phyloP scores from a whole-genome alignment of 2,797 vertebrate species.

The Cynopterus sphinx region DNA sequence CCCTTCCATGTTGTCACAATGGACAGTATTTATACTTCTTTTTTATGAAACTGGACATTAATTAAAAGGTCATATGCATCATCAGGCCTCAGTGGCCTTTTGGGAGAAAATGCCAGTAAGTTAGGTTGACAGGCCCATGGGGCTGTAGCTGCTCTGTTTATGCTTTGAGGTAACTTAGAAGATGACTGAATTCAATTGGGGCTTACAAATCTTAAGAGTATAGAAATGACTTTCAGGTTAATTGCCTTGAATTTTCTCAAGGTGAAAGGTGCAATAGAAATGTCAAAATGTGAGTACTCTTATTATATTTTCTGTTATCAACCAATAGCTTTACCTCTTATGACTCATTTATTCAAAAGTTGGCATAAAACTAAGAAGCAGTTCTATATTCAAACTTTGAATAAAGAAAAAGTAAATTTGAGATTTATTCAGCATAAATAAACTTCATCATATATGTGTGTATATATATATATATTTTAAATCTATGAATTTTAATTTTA shows the following conservation, averaged over 20 bases:
- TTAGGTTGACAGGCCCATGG: neutral
- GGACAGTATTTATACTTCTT: neutral
- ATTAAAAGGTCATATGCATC: neutral
- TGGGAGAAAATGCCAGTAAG: neutral
- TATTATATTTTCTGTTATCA: conserved; percentile 68
- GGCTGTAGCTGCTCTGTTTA: neutral
- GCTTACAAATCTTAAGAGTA: conserved; percentile 6
- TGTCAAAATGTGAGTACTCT: conserved; percentile 57
- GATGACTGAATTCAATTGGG: neutral
- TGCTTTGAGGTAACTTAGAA: conserved; percentile 17
- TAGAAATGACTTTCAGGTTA: conserved; percentile 60
- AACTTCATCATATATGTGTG: conserved; percentile 32
- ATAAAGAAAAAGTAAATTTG: conserved; percentile 55
- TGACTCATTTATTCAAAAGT: conserved; percentile 59
- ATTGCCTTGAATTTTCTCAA: conserved; percentile 61
- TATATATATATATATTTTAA: conserved; percentile 14
- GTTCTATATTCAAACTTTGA: conserved; percentile 58
- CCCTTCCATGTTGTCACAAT: neutral
- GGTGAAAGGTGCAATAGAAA: conserved; percentile 61
- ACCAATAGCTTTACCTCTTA: conserved; percentile 45
- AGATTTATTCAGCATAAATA: conserved; percentile 67
- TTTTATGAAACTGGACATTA: neutral
- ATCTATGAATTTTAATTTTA: conserved; percentile 54
- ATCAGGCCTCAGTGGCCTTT: neutral
- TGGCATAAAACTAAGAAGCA: conserved; percentile 40